Evolutionary conservation across 2,888 invertebrate genomes (phyloP), one percentile per base, ranked within the genome.

Genomic region (Erannis defoliaria): DNA sequence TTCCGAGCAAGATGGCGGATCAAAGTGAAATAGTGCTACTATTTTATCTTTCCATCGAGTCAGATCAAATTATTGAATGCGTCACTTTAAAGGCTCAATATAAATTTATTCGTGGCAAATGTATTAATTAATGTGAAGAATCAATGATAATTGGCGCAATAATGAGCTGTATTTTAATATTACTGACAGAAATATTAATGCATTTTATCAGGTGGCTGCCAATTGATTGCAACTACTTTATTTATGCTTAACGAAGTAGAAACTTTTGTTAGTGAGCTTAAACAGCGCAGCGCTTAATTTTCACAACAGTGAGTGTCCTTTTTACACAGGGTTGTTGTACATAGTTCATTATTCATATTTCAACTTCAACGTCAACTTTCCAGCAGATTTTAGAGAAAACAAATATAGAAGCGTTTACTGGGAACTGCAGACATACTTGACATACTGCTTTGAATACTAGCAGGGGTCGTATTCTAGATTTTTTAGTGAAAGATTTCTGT

Each of bases 251-350:
- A 57, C 45, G 45, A 58, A 43, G 43, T 42, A 51, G 35, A 55
- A 51, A 58, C 42, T 23, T 31, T 35, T 37, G 45, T 45, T 51
- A 43, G 58, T 51, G 12, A 46, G 51, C 45, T 51, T 45, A 58
- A 51, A 38, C 14, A 51, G 45, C 45, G 51, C 14, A 51, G 45
- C 45, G 51, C 51, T 58, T 58, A 38, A 51, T 45, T 50, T 58
- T 45, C 29, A 37, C 42, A 43, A 48, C 48, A 42, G 16, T 3
- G 8, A 35, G 19, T 29, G 18, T 19, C 29, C 23, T 35, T 37
- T 58, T 59, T 58, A 23, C n/a, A n/a, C n/a, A n/a, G n/a, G n/a
- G n/a, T n/a, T n/a, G n/a, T n/a, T n/a, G 31, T 16, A 33, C 12
- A 12, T 31, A n/a, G 26, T 45, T 46, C 33, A 59, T 53, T 19